Percentiles rank a stretch among this genome's conserved stretches.
Evolutionary conservation across 2,113 vertebrate species (phyloP).

Genomic region (Gymnocephalus cernua): DNA sequence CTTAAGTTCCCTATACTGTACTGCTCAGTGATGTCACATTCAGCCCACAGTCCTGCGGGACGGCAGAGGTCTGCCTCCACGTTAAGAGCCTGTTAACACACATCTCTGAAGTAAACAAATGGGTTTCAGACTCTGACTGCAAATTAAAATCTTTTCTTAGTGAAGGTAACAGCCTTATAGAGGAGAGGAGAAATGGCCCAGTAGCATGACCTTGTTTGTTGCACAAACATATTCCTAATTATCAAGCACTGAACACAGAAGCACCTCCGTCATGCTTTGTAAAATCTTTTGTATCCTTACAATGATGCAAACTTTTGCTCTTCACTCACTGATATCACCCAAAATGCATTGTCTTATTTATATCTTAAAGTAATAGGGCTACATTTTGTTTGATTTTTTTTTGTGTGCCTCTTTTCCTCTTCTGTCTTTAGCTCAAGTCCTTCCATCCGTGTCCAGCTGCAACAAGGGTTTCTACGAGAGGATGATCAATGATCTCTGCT

Average conservation of each 20-base stretch:
- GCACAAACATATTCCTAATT: slow-evolving; percentile 39
- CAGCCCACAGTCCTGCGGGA: slow-evolving; percentile 46
- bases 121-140: slow-evolving; percentile 53
- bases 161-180: slow-evolving; percentile 45
- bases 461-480: slow-evolving; percentile 44
- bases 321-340: background rate
- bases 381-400: background rate
- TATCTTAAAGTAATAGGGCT: background rate
- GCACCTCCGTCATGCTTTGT: slow-evolving; percentile 19
- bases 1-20: slow-evolving; percentile 45
- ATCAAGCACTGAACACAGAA: slow-evolving; percentile 11
- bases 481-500: slow-evolving; percentile 67
- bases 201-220: slow-evolving; percentile 49
- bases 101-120: slow-evolving; percentile 67
- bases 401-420: background rate
- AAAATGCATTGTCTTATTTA: background rate
- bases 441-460: slow-evolving; percentile 59
- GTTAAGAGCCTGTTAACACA: slow-evolving; percentile 58
- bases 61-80: slow-evolving; percentile 37
- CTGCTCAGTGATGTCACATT: slow-evolving; percentile 38
- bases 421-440: slow-evolving; percentile 39
- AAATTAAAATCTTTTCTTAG: slow-evolving; percentile 66
- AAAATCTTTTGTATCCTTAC: slow-evolving; percentile 4
- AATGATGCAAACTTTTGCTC: background rate
- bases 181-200: slow-evolving; percentile 44